Percentiles rank a stretch among this genome's conserved stretches.
These are phyloP conservation scores for Pycnomerus fuliginosus DNA, from an alignment of 2,888 invertebrate species.

Conservation along the genomic window DNA sequence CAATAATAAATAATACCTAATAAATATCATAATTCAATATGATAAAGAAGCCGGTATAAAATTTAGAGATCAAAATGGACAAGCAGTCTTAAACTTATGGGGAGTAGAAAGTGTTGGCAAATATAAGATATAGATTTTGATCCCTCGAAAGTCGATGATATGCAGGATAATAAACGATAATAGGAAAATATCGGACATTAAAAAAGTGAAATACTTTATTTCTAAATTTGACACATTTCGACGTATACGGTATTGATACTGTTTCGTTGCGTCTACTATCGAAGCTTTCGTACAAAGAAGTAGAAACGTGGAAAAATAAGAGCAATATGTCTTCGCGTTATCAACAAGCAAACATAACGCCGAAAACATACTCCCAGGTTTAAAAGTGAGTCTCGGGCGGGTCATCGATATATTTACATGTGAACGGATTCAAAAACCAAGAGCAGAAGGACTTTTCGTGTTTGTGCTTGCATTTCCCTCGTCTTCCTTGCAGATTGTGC, in stretches of 20 bases:
- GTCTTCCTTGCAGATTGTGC: constrained; percentile 44
- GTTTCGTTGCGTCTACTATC: constrained; percentile 25
- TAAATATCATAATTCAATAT: constrained; percentile 22
- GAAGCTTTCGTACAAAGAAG: constrained; percentile 7
- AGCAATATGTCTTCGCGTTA: constrained; percentile 18
- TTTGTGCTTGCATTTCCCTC: constrained; percentile 67
- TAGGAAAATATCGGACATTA: too few species aligned
- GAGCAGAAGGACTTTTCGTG: constrained; percentile 71
- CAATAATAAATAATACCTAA: constrained; percentile 25
- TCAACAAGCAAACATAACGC: constrained; percentile 7
- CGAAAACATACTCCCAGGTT: constrained; percentile 17
- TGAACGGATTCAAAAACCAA: constrained; percentile 74
- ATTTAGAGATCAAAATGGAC: constrained; percentile 47
- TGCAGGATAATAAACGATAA: constrained; percentile 33
- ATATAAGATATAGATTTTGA: constrained; percentile 46
- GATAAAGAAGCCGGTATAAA: constrained; percentile 31
- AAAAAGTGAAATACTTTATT: too few species aligned
- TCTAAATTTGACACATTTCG: constrained; percentile 41
- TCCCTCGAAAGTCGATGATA: constrained; percentile 42
- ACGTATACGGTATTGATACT: constrained; percentile 37
- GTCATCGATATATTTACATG: constrained; percentile 72
- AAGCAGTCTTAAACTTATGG: constrained; percentile 47
- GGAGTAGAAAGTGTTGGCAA: constrained; percentile 29
- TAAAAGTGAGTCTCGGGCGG: constrained; percentile 54
- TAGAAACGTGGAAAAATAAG: too few species aligned